phyloP scores from a whole-genome alignment of 2,888 invertebrate species.

The Ecdyonurus torrentis region DNA sequence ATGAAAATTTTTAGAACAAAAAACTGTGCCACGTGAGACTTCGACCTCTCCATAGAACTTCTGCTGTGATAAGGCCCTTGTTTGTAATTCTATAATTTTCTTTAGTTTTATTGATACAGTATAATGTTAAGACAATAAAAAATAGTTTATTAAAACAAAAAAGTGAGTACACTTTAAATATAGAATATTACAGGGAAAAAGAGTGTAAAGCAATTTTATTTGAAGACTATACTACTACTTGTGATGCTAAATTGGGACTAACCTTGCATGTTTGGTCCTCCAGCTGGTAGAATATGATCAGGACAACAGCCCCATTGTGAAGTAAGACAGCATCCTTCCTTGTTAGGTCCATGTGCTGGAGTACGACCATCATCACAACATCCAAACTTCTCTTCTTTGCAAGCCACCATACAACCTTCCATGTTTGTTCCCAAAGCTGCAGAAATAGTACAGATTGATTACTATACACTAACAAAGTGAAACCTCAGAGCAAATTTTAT shows the following conservation, averaged over 20 bases:
- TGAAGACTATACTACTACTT: background rate
- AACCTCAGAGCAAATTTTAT: no score
- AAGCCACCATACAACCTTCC: conserved; percentile 57
- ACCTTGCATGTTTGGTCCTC: conserved; percentile 58
- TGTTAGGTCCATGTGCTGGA: conserved; percentile 66
- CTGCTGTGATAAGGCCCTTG: no score
- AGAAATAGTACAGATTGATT: conserved; percentile 3
- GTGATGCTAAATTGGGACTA: conserved; percentile 12
- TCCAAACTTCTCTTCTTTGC: conserved; percentile 53
- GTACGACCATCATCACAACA: conserved; percentile 77
- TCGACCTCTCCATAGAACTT: no score
- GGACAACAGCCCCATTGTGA: conserved; percentile 74
- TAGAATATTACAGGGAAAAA: background rate
- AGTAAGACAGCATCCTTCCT: conserved; percentile 67
- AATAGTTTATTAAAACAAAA: background rate
- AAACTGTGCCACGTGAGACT: no score
- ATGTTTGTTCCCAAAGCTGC: conserved; percentile 47
- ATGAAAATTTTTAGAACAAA: no score
- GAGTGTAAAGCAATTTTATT: background rate
- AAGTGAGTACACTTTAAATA: background rate
- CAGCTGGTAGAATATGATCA: conserved; percentile 66
- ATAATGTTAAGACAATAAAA: background rate
- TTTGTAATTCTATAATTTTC: background rate
- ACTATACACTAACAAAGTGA: no score
- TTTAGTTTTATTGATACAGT: background rate